Percentiles rank a stretch among this genome's conserved stretches.
These are phyloP conservation scores for Andrena camellia DNA, from an alignment of 2,888 invertebrate species.

Conservation along the genomic window DNA sequence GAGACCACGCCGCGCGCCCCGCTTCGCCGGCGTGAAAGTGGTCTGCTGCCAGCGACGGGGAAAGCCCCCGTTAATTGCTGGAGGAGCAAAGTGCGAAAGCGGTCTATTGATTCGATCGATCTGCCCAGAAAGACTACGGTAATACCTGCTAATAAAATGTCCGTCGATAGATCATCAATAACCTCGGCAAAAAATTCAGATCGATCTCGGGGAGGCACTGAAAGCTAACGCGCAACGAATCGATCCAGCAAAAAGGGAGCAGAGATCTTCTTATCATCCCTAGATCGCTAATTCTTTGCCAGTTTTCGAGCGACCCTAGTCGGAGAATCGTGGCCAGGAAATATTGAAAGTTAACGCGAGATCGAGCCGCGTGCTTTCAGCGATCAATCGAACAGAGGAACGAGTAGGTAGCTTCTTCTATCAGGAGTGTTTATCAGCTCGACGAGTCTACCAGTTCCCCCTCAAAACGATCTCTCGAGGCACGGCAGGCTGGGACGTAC, in stretches of 20 bases:
- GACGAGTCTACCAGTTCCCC: not conserved
- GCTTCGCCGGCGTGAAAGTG: slow-evolving; percentile 5
- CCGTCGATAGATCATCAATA: slow-evolving; percentile 15
- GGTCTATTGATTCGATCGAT: slow-evolving; percentile 1
- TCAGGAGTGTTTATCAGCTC: slow-evolving; percentile 4
- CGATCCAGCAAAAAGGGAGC: slow-evolving; percentile 3
- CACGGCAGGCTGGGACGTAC: not conserved
- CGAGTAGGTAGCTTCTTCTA: not conserved
- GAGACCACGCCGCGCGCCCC: not conserved
- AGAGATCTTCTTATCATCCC: not conserved
- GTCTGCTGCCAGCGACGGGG: not conserved
- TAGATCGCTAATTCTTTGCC: not conserved
- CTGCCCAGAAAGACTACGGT: not conserved
- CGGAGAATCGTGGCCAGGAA: not conserved
- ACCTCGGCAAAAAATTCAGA: not conserved
- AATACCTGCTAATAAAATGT: slow-evolving; percentile 4
- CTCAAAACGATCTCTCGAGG: not conserved
- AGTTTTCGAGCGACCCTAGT: not conserved
- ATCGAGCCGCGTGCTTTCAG: not conserved
- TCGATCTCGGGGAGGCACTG: not conserved
- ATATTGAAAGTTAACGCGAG: slow-evolving; percentile 10
- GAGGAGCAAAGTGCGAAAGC: not conserved
- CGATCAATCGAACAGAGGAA: not conserved
- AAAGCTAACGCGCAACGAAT: not conserved
- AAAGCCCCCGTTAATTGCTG: not conserved